A percentile compares a stretch with the other conserved stretches of the same genome.
Evolutionary conservation across 2,888 invertebrate species (phyloP).

Genomic region (Aphrophora alni): DNA sequence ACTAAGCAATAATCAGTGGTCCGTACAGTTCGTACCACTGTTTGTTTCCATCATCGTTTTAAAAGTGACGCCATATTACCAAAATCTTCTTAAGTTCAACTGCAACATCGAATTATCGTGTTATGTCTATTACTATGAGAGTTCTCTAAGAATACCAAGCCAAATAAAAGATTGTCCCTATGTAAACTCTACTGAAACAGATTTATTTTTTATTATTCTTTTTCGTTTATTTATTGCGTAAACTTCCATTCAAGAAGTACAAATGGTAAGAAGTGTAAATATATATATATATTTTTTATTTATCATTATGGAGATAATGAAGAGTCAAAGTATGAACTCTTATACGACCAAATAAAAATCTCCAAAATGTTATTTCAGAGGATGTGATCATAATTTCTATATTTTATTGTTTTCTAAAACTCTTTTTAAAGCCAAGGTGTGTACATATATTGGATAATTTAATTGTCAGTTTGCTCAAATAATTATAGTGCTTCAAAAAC

Average conservation of each 20-base stretch:
- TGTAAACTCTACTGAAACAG: slow-evolving; percentile 42
- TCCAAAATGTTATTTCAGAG: slow-evolving; percentile 13
- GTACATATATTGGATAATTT: slow-evolving; percentile 42
- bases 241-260: slow-evolving; percentile 44
- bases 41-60: not conserved
- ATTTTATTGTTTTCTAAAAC: slow-evolving; percentile 43
- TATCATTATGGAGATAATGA: not conserved
- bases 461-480: slow-evolving; percentile 52
- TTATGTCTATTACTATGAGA: slow-evolving; percentile 8
- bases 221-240: slow-evolving; percentile 6
- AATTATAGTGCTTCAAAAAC: slow-evolving; percentile 46
- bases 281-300: not conserved
- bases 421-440: slow-evolving; percentile 39
- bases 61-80: not conserved
- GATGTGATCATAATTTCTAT: slow-evolving; percentile 29
- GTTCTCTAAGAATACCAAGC: slow-evolving; percentile 27
- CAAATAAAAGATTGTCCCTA: slow-evolving; percentile 36
- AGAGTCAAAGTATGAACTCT: not conserved
- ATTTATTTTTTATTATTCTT: slow-evolving; percentile 23
- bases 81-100: not conserved
- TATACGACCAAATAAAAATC: not conserved
- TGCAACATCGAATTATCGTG: slow-evolving; percentile 11
- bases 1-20: slow-evolving; percentile 15
- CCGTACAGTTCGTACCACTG: not conserved
- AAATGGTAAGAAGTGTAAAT: slow-evolving; percentile 40